phyloP scores from a whole-genome alignment of 2,797 vertebrate genomes.

The Rhodeus uyekii region DNA sequence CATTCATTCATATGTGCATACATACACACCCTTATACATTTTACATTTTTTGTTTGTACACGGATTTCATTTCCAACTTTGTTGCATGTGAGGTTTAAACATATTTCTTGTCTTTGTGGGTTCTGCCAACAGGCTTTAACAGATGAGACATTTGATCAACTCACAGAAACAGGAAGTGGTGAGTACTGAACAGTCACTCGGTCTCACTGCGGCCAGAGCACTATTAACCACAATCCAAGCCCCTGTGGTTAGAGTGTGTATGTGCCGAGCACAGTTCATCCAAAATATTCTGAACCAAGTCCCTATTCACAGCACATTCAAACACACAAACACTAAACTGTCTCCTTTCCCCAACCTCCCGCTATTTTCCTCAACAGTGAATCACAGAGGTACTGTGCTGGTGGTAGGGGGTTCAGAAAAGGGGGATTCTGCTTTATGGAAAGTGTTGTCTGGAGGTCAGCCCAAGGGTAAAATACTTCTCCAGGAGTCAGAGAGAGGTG shows the following conservation, averaged over 20 bases:
- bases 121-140: slow-evolving; percentile 50
- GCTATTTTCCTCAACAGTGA: slow-evolving; percentile 68
- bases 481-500: slow-evolving; percentile 82
- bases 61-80: background rate
- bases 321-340: slow-evolving; percentile 38
- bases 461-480: slow-evolving; percentile 83
- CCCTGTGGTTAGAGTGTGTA: slow-evolving; percentile 58
- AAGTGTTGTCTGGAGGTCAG: slow-evolving; percentile 82
- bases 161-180: slow-evolving; percentile 76
- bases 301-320: slow-evolving; percentile 26
- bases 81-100: slow-evolving; percentile 22
- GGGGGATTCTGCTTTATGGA: slow-evolving; percentile 71
- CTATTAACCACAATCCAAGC: slow-evolving; percentile 72
- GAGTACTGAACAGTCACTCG: slow-evolving; percentile 72
- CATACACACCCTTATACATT: background rate
- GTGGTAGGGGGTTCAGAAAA: slow-evolving; percentile 36
- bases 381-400: slow-evolving; percentile 60
- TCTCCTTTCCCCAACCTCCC: slow-evolving; percentile 63
- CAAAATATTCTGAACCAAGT: slow-evolving; percentile 32
- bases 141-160: slow-evolving; percentile 65
- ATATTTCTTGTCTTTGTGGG: slow-evolving; percentile 24
- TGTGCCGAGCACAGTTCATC: slow-evolving; percentile 28
- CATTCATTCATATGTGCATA: too few relatives aligned
- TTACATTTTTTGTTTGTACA: background rate
- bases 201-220: slow-evolving; percentile 68